Base-by-base conservation (phyloP, 2,888 invertebrate species). In the Apomyelois bistriatella region DNA sequence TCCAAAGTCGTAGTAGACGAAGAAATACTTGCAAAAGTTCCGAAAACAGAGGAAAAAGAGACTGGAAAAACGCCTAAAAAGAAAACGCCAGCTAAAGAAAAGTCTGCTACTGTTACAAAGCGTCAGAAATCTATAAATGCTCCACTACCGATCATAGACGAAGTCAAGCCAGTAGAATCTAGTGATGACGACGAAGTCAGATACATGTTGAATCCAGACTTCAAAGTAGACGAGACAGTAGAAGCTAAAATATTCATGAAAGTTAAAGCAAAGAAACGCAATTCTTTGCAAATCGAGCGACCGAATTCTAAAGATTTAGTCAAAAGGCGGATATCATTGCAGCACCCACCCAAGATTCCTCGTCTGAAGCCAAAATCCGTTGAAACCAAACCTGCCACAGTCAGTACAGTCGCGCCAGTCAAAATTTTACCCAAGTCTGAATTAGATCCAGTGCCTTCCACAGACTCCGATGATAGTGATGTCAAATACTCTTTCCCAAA, bases 401-500 rank as follows among this genome's bases (percentile, higher is more conserved):
- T 16, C 0, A 60, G 55, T 17, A 54, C 60, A 38, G 43, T 63
- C 43, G 55, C 56, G 15, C 53, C 53, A 10, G 53, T 56, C 10
- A 79, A 79, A 68, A 68, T 59, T 32, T 49, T 63, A 42, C 48
- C 62, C 30, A 78, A 78, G 65, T 52, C 64, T 41, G 68, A 76
- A 59, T 13, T 64, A 37, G 78, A 82, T 55, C 57, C 72, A 55
- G 64, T 65, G 58, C 66, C 69, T 58, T 75, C 76, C 3, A 81
- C 80, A 13, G 88, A 88, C 65, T 88, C 89, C 0, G 90, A 90
- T 37, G 90, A 90, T 51, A 87, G 85, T 54, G 89, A 89, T 42
- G 70, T 85, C 1, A 89, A 89, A 72, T 90, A 90, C 65, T 86
- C 90, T 15, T 90, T 90, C 63, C 90, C 90, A 6, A 72, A 73